Conservation (phyloP, 2,888 invertebrate genomes). For the Atrina japonica region DNA sequence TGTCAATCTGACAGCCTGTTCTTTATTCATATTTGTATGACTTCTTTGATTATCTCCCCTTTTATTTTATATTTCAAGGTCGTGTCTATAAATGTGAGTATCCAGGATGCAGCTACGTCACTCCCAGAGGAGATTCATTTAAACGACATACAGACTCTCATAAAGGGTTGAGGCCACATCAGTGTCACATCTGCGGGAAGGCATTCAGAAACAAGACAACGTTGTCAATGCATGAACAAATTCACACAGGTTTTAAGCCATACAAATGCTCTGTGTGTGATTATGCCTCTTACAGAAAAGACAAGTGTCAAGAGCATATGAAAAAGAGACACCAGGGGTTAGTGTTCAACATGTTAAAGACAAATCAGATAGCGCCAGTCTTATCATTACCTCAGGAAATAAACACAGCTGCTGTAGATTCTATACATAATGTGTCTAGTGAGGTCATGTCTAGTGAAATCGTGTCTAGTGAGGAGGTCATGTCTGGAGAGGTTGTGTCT, state of each 20-base stretch:
- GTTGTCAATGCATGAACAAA: neutral
- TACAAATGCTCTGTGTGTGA: neutral
- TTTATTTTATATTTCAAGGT: no score
- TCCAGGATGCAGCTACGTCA: constrained; percentile 3
- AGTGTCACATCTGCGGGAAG: constrained; percentile 8
- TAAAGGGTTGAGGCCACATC: neutral
- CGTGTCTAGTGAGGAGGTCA: no score
- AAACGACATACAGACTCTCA: neutral
- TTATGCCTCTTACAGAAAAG: neutral
- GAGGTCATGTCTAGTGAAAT: no score
- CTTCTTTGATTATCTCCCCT: no score
- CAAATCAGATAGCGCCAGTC: no score
- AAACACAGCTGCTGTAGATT: no score
- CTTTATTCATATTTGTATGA: no score
- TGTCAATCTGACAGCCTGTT: no score
- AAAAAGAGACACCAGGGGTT: constrained; percentile 5
- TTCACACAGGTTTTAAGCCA: constrained; percentile 3
- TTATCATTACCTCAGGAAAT: no score
- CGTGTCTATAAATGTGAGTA: neutral
- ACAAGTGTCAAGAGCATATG: constrained; percentile 7
- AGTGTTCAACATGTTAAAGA: no score
- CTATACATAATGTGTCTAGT: no score
- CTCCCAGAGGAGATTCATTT: neutral
- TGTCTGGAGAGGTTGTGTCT: no score
- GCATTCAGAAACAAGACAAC: neutral